phyloP scores from a whole-genome alignment of 1,140 invertebrate species.

The Nasonia vitripennis region DNA sequence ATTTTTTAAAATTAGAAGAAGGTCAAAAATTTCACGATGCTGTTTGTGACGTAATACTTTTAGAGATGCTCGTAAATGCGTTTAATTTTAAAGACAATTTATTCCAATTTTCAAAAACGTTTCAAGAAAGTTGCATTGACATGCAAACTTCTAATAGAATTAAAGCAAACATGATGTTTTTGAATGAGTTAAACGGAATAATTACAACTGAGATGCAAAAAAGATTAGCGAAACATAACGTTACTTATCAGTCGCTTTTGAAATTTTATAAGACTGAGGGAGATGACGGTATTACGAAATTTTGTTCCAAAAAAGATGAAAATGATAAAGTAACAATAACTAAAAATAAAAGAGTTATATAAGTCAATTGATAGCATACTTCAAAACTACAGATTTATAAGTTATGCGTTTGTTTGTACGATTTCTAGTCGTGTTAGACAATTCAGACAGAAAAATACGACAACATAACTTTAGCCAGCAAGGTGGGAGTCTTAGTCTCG shows the following conservation, averaged over 20 bases:
- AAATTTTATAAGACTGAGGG: neutral
- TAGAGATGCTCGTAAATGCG: neutral
- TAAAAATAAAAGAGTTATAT: slow-evolving; percentile 34
- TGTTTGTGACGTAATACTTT: neutral
- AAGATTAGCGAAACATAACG: neutral
- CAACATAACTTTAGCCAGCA: slow-evolving; percentile 62
- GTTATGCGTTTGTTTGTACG: neutral
- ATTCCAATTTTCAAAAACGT: neutral
- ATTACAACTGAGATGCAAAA: slow-evolving; percentile 23
- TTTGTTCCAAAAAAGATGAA: slow-evolving; percentile 28
- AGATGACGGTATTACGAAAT: neutral
- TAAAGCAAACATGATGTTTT: slow-evolving; percentile 25
- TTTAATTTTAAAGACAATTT: neutral
- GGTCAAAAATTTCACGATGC: neutral
- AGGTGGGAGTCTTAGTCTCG: slow-evolving; percentile 63
- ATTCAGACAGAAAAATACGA: slow-evolving; percentile 36
- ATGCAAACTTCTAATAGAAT: neutral
- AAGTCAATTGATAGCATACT: neutral
- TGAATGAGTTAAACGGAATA: slow-evolving; percentile 25
- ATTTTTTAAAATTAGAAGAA: neutral
- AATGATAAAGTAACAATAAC: slow-evolving; percentile 30
- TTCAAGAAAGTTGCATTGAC: neutral
- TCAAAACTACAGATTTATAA: slow-evolving; percentile 5
- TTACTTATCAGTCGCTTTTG: no score
- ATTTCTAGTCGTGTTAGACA: neutral